phyloP scores from a whole-genome alignment of 92 coral and sea anemone species.

The Palythoa heliodiscus region DNA sequence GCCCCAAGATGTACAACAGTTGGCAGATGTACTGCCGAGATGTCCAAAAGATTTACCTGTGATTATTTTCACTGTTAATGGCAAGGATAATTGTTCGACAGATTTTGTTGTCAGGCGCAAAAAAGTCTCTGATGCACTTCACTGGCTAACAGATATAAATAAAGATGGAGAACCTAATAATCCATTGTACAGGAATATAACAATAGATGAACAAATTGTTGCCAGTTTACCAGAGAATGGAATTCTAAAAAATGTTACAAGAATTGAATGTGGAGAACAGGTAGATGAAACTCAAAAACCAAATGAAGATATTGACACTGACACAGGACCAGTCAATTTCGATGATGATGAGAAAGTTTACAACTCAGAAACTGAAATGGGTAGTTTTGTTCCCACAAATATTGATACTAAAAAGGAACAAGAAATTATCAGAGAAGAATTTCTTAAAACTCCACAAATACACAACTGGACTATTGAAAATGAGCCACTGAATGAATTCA shows the following conservation, averaged over 20 bases:
- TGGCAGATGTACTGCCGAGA: conserved; percentile 59
- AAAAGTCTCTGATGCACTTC: conserved; percentile 50
- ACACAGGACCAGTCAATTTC: conserved; percentile 60
- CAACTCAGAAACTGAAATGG: conserved; percentile 61
- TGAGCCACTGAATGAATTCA: conserved; percentile 34
- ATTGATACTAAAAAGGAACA: conserved; percentile 44
- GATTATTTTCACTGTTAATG: conserved; percentile 52
- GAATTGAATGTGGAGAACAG: conserved; percentile 54
- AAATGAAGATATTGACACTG: conserved; percentile 36
- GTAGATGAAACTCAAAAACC: neutral
- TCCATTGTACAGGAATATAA: conserved; percentile 45
- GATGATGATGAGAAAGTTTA: conserved; percentile 63
- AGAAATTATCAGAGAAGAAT: conserved; percentile 37
- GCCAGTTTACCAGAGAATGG: conserved; percentile 47
- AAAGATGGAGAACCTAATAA: conserved; percentile 61
- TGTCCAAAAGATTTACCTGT: conserved; percentile 59
- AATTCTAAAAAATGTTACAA: conserved; percentile 39
- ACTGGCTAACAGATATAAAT: conserved; percentile 54
- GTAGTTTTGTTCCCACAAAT: conserved; percentile 68
- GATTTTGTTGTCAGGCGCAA: conserved; percentile 60
- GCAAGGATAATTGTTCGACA: conserved; percentile 52
- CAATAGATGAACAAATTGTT: conserved; percentile 38
- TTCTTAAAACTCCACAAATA: conserved; percentile 18
- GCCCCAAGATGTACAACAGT: conserved; percentile 67
- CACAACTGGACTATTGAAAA: conserved; percentile 54